Evolutionary conservation across 1,140 invertebrate species (phyloP).

Genomic region (Palaemon carinicauda): DNA sequence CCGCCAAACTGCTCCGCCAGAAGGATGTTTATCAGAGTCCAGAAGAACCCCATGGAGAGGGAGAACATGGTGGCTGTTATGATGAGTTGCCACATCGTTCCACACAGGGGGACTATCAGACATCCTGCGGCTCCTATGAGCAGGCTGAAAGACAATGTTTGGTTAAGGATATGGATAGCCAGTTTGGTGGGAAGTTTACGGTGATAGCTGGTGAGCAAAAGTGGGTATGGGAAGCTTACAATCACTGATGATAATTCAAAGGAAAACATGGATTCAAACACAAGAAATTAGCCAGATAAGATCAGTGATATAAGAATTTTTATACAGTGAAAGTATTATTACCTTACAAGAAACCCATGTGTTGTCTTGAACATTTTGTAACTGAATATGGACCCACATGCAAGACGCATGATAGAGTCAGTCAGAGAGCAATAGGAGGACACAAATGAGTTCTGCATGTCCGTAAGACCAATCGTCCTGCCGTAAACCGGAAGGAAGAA

Average conservation of each 20-base stretch:
- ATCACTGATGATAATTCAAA: too few species aligned
- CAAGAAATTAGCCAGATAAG: too few species aligned
- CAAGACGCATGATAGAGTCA: not conserved
- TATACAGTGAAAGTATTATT: too few species aligned
- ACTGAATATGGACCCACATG: not conserved
- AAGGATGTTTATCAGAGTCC: constrained; percentile 14
- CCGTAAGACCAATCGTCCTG: too few species aligned
- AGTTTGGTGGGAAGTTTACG: too few species aligned
- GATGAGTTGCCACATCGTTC: constrained; percentile 12
- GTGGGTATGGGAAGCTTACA: too few species aligned
- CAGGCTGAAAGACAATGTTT: not conserved
- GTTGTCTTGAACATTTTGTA: not conserved
- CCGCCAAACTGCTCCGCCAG: constrained; percentile 28
- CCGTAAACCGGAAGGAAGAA: too few species aligned
- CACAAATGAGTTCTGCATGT: not conserved
- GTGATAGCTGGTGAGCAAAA: too few species aligned
- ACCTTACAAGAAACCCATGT: constrained; percentile 3
- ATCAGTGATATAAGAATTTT: too few species aligned
- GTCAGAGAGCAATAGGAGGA: not conserved
- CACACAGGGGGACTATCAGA: not conserved
- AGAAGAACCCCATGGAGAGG: constrained; percentile 33
- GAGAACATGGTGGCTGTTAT: not conserved
- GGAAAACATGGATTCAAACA: too few species aligned
- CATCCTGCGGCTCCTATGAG: constrained; percentile 3
- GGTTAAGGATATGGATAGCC: not conserved